These are phyloP conservation scores for Patella ulyssiponensis DNA, from an alignment of 2,888 invertebrate genomes.

Conservation along the genomic window DNA sequence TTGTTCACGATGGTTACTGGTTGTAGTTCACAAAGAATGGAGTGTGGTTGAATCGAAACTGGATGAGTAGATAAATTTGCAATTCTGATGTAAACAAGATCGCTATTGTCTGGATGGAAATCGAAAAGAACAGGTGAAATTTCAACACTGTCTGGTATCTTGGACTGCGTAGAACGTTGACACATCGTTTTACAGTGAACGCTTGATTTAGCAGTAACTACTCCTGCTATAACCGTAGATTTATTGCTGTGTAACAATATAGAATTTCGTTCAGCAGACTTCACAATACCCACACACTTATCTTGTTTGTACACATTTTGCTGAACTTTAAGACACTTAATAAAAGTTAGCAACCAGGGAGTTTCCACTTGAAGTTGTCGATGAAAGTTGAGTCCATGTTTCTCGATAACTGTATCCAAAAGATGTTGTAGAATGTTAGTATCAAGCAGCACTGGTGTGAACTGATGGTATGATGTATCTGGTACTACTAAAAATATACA, in stretches of 20 bases:
- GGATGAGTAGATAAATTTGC: too few relatives aligned
- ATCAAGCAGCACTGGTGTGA: neutral
- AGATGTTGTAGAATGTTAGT: neutral
- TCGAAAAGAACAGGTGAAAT: neutral
- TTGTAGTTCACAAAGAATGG: too few relatives aligned
- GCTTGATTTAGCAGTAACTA: too few relatives aligned
- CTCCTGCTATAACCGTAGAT: neutral
- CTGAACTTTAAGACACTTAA: too few relatives aligned
- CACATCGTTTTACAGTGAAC: neutral
- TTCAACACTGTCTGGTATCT: neutral
- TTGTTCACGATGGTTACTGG: too few relatives aligned
- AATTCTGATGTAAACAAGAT: too few relatives aligned
- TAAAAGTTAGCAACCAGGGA: too few relatives aligned
- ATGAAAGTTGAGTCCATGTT: too few relatives aligned
- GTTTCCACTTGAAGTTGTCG: too few relatives aligned
- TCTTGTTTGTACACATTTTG: too few relatives aligned
- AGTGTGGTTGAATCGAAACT: too few relatives aligned
- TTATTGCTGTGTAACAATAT: neutral
- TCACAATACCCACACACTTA: neutral
- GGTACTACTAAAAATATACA: constrained; percentile 8
- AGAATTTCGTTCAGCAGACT: neutral
- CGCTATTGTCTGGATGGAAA: too few relatives aligned
- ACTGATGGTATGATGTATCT: neutral
- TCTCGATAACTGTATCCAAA: neutral
- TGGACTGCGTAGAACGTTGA: neutral